Base-by-base conservation (phyloP, 2,797 vertebrate species). In the Neosilurus hyrtlii region DNA sequence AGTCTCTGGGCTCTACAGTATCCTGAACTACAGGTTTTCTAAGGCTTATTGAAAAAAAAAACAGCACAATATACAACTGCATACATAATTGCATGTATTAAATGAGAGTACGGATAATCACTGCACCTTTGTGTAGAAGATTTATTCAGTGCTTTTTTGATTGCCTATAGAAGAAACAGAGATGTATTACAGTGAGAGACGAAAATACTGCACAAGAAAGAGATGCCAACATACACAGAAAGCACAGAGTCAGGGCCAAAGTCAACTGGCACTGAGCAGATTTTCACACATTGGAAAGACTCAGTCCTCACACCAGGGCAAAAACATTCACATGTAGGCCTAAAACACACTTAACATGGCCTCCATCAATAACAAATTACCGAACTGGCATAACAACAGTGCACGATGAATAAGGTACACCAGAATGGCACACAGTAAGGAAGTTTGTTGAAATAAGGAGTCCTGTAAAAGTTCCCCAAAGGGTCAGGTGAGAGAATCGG, bases 211-310 rank as follows among this genome's bases (percentile, higher is more conserved):
- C 86, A 87, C 74, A 24, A 83, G 83, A 86, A 81, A 79, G 43
- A 83, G 72, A 81, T 84, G 86, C 68, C 89, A 89, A 89, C 66
- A 84, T 83, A 87, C 82, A 89, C 88, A 89, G 77, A 85, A 80
- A 78, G 80, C 78, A 66, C 71, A 54, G 11, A 37, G 26, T 4
- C 62, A 0, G 2, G 84, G 90, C 92, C 92, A 93, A 94, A 90
- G 91, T 80, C 86, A 91, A 90, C 89, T 91, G 90, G 91, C 90
- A 90, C 84, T 43, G 77, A 78, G 80, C 86, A 76, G 81, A 87
- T 90, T 91, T 91, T 93, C 88, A 91, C 93, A 93, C 92, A 88
- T 93, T 86, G 84, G 89, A 83, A 89, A 87, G 89, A 90, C 89
- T 88, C 88, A 86, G 86, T 87, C 82, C 89, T 84, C 87, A 83